Evolutionary conservation across 2,113 vertebrate genomes (phyloP).

Genomic region (Vulpes ferrilata): DNA sequence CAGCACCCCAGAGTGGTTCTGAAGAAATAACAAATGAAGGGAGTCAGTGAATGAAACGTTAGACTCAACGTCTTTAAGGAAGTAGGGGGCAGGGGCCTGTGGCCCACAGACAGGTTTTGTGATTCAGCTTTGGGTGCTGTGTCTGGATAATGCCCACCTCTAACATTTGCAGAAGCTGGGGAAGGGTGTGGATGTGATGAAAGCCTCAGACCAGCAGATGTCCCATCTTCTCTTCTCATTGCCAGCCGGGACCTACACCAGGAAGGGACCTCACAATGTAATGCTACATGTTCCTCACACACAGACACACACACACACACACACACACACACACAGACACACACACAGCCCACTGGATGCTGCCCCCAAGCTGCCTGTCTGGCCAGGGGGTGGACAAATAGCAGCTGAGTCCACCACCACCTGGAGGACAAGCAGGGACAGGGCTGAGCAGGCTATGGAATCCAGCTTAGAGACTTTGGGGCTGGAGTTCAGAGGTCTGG

Average conservation of each 20-base stretch:
- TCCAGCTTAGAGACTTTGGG: neutral
- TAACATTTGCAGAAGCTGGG: neutral
- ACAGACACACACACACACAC: too few relatives aligned
- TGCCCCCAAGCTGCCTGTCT: neutral
- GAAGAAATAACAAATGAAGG: constrained; percentile 38
- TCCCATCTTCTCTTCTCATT: neutral
- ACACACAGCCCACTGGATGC: too few relatives aligned
- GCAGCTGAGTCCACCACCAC: neutral
- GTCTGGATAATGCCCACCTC: neutral
- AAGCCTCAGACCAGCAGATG: neutral
- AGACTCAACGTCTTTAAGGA: neutral
- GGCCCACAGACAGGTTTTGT: neutral
- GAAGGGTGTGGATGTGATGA: neutral
- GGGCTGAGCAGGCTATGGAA: neutral
- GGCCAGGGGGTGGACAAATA: accelerated
- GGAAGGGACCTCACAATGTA: accelerated
- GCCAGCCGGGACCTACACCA: neutral
- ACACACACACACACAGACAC: too few relatives aligned
- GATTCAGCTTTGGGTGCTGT: neutral
- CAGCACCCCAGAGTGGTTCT: neutral
- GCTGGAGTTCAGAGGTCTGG: neutral
- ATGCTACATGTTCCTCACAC: neutral
- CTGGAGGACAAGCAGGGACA: neutral
- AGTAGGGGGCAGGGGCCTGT: accelerated
- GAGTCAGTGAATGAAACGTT: neutral